Conservation (phyloP, 2,113 vertebrate genomes). For the Burhinus oedicnemus region DNA sequence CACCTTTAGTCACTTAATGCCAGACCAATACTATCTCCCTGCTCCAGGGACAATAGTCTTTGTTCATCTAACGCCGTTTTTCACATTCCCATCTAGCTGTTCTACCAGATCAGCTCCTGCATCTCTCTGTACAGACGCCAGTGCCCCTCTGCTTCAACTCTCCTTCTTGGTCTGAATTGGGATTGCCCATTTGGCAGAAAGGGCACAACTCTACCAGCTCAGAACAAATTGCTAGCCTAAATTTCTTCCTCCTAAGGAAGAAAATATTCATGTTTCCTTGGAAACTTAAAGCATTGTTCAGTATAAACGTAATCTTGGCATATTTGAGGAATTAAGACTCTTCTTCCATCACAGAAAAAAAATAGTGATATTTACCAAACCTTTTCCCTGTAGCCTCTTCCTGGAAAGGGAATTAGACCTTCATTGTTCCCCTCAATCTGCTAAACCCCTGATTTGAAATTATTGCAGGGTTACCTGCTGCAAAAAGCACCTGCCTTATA, state of each 20-base stretch:
- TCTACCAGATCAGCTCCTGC: not conserved
- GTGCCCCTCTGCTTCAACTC: not conserved
- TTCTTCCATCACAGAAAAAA: not conserved
- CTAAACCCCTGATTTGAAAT: not conserved
- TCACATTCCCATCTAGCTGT: not conserved
- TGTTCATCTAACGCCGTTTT: not conserved
- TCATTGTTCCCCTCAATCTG: not conserved
- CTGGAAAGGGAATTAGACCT: not conserved
- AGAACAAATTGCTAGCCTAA: not conserved
- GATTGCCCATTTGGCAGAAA: not conserved
- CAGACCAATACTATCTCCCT: not conserved
- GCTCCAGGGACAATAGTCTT: not conserved
- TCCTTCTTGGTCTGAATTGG: not conserved
- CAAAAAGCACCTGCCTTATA: not conserved
- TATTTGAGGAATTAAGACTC: not conserved
- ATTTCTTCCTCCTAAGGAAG: not conserved
- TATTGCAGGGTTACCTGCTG: not conserved
- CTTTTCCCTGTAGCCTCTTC: not conserved
- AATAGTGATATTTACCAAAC: not conserved
- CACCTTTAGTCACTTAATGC: not conserved
- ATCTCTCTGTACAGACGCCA: not conserved
- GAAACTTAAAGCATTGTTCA: not conserved
- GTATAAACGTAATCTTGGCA: not conserved
- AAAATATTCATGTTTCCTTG: conserved; percentile 5
- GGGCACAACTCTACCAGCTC: not conserved